These are phyloP conservation scores for Prolemur simus DNA, from an alignment of 2,113 vertebrate species.

Conservation along the genomic window DNA sequence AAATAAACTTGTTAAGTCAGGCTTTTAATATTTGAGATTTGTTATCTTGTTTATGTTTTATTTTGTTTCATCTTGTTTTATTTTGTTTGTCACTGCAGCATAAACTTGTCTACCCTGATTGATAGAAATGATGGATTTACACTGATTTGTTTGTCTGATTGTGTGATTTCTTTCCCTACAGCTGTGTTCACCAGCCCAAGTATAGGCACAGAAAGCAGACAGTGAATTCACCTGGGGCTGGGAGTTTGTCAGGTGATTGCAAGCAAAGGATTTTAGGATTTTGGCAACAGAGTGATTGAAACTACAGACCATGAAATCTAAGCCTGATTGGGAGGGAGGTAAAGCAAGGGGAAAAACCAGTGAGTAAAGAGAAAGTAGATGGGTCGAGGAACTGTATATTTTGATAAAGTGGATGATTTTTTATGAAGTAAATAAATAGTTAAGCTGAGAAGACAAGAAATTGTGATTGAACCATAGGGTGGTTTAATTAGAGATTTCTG, in stretches of 20 bases:
- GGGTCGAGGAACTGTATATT: background rate
- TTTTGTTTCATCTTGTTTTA: background rate
- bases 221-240: background rate
- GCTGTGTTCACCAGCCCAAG: background rate
- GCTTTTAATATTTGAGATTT: background rate
- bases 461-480: background rate
- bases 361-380: background rate
- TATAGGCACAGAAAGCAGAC: background rate
- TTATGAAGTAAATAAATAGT: background rate
- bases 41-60: background rate
- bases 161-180: background rate
- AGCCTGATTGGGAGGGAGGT: background rate
- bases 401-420: background rate
- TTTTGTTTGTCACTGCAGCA: background rate
- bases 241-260: background rate
- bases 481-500: background rate
- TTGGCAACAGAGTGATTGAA: background rate
- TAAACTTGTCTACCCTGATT: background rate
- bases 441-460: background rate
- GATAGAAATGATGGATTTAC: background rate
- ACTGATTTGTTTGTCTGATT: background rate
- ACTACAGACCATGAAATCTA: background rate
- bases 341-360: background rate
- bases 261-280: background rate
- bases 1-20: background rate